Base-by-base conservation (phyloP, 2,113 vertebrate genomes). In the Ammospiza caudacuta region DNA sequence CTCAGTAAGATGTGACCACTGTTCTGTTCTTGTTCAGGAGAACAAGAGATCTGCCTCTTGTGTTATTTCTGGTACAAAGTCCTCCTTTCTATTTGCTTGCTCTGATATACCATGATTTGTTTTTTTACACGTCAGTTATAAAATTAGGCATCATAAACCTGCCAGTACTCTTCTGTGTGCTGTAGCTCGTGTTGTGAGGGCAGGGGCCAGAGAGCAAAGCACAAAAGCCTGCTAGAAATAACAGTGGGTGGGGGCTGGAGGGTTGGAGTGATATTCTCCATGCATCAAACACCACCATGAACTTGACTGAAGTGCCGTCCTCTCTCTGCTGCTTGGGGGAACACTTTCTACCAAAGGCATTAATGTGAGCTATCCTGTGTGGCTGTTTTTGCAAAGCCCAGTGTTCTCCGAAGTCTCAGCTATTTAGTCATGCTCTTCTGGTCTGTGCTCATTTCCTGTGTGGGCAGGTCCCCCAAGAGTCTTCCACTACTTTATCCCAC, bases 271-370 rank as follows among this genome's bases (percentile, higher is more conserved):
- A 55, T 57, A 37, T 57, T 67, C 64, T 73, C 68, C n/a, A 19
- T 0, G 1, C 0, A 0, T 77, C 72, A 29, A 7, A 19, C 18
- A 11, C 33, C 24, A 9, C 44, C 3, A 0, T 3, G 3, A 77
- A 62, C 87, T 88, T 51, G 43, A 35, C 85, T 54, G 51, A 69
- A 79, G 69, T 66, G 21, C 33, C 5, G 1, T 28, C 23, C 46
- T 63, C 41, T 44, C 33, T 55, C 23, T 64, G 1, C 33, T 23
- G 9, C 73, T 58, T 59, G 47, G 46, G 41, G 75, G 28, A 61
- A 6, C 23, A 0, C 31, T 78, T 84, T 82, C 10, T 68, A 5
- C 52, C 49, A 29, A 47, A 93, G 49, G 14, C 21, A 2, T 55
- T n/a, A 24, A 54, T 61, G 41, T 28, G 24, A 47, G 41, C 9